Evolutionary conservation across 2,113 vertebrate species (phyloP).

Genomic region (Leucosticte australis): DNA sequence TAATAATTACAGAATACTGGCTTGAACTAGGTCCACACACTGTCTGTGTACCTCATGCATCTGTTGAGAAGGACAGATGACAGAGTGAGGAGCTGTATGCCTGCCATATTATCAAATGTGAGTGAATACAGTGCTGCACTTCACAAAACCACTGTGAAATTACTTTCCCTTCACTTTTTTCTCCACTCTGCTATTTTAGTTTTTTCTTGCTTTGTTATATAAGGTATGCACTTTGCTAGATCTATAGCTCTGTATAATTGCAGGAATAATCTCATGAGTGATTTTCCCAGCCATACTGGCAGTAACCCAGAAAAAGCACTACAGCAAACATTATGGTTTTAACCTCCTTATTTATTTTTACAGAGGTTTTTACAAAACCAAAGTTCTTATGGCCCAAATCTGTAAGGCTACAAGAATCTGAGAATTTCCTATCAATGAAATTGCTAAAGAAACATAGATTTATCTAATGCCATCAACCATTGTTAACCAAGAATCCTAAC

Average conservation of each 20-base stretch:
- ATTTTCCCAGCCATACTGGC: background rate
- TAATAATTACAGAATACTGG: background rate
- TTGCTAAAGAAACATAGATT: background rate
- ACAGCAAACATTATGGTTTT: background rate
- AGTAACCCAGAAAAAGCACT: background rate
- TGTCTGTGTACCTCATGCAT: too few relatives aligned
- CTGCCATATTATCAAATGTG: background rate
- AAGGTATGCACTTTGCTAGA: background rate
- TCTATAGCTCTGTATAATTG: background rate
- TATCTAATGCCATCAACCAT: background rate
- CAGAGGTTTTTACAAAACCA: background rate
- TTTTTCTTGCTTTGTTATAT: background rate
- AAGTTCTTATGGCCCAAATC: background rate
- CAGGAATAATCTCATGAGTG: background rate
- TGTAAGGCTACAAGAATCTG: background rate
- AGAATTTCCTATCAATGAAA: background rate
- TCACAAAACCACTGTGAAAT: background rate
- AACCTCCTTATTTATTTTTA: background rate
- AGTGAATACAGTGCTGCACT: background rate
- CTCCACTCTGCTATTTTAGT: background rate
- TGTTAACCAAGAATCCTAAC: background rate
- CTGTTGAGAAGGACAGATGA: background rate
- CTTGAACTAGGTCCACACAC: background rate
- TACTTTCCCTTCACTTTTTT: background rate
- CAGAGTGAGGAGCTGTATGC: background rate